Evolutionary conservation across 2,888 invertebrate species (phyloP), one percentile per base, ranked within the genome.

Genomic region (Smittia sp.): DNA sequence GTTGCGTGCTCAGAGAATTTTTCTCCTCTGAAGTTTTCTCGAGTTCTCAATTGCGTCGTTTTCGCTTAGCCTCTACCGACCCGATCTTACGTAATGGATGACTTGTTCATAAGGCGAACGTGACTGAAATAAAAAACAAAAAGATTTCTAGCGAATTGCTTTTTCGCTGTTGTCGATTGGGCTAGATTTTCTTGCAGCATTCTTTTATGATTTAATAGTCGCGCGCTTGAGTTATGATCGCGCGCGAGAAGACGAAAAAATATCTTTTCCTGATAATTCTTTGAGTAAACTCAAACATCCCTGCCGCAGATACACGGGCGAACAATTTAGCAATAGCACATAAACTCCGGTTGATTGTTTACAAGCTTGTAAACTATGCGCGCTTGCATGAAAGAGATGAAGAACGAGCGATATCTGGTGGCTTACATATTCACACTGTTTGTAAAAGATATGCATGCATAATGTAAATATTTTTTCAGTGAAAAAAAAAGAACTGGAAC

Each of bases 41-140:
- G 24, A 13, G 22, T 58, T 72, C 9, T 72, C 9, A 54, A 11
- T 20, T 22, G 11, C 15, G 24, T 67, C n/a, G 1, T 41, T 67
- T 2, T 41, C 3, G 22, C 27, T 70, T 24, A 62, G 54, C 24
- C 72, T 32, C 54, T 52, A 11, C 54, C 24, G 62, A 22, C n/a
- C 3, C 62, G 39, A 66, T 66, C 25, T 72, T 72, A 62, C 72
- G 39, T 72, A 72, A 58, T 72, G 72, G 62, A 41, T 52, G 52
- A 69, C 69, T 54, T 69, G 58, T 58, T 58, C 52, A 15, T 38
- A 15, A 20, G 39, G 24, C n/a, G 63, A 62, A 72, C 72, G 72
- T 72, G 72, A 72, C 72, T 72, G 72, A 72, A 72, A 72, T 72
- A 25, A 62, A 39, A 46, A 67, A 54, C 11, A 25, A 24, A 63